Evolutionary conservation across 2,888 invertebrate species (phyloP).

Genomic region (Sminthurides aquaticus): DNA sequence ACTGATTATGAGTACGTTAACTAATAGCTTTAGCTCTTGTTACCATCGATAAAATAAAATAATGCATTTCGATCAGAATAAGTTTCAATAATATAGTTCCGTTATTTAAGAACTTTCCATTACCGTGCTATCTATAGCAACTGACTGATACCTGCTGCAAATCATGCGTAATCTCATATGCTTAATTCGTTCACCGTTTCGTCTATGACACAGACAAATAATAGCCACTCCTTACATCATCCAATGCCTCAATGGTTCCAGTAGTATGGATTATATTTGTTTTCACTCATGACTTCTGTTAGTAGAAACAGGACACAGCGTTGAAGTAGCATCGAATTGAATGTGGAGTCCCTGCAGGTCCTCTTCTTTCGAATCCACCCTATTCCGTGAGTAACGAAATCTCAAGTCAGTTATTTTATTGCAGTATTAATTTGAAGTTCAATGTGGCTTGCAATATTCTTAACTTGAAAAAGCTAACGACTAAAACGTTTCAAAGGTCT

Average conservation of each 20-base stretch:
- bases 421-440: neutral
- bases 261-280: neutral
- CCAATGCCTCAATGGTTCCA: neutral
- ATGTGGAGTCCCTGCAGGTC: neutral
- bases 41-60: too few species aligned
- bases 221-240: neutral
- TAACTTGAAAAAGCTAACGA: too few species aligned
- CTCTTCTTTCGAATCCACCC: neutral
- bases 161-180: too few species aligned
- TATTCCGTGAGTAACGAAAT: neutral
- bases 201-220: neutral
- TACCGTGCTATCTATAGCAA: too few species aligned
- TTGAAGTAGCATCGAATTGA: conserved; percentile 78
- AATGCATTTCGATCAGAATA: too few species aligned
- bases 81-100: too few species aligned
- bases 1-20: too few species aligned
- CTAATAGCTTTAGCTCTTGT: too few species aligned
- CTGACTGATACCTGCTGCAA: too few species aligned
- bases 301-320: conserved; percentile 77
- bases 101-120: too few species aligned
- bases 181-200: too few species aligned
- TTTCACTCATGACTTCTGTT: neutral
- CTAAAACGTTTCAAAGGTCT: too few species aligned
- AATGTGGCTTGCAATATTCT: neutral
- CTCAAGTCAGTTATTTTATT: neutral